Percentiles rank a stretch among this genome's conserved stretches.
Conservation (phyloP, 2,888 invertebrate species). For the Eristalis pertinax region DNA sequence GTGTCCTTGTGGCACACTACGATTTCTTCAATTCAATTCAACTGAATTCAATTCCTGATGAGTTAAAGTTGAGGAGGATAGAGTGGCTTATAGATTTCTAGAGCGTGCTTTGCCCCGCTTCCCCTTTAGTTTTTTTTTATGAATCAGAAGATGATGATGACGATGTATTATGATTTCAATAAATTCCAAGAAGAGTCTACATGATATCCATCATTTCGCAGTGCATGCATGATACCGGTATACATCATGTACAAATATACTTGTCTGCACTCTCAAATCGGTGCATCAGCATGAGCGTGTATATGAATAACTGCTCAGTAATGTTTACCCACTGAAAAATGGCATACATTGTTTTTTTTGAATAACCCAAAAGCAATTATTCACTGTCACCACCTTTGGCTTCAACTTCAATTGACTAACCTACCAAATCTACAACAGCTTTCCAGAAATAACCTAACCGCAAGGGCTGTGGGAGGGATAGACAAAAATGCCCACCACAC, state of each 20-base stretch:
- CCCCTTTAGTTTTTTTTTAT: too few species aligned
- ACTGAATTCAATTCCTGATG: too few species aligned
- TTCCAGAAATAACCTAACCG: background rate
- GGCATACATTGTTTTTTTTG: background rate
- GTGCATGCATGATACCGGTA: too few species aligned
- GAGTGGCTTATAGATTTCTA: too few species aligned
- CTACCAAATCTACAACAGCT: background rate
- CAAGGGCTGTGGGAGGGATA: background rate
- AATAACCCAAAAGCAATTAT: background rate
- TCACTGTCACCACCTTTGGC: slow-evolving; percentile 24
- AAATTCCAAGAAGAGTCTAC: background rate
- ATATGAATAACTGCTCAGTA: background rate
- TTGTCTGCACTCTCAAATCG: background rate
- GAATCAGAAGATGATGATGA: too few species aligned
- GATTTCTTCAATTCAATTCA: too few species aligned
- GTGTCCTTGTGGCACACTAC: too few species aligned
- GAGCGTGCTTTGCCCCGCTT: too few species aligned
- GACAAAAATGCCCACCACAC: slow-evolving; percentile 6
- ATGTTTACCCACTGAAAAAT: background rate
- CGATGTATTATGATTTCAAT: too few species aligned
- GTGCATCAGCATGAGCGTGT: background rate
- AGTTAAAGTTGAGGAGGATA: too few species aligned
- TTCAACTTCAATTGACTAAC: slow-evolving; percentile 6
- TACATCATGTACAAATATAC: background rate
- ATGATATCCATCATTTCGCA: background rate